phyloP scores from a whole-genome alignment of 1,140 invertebrate species.

The Brevipalpus yothersi region DNA sequence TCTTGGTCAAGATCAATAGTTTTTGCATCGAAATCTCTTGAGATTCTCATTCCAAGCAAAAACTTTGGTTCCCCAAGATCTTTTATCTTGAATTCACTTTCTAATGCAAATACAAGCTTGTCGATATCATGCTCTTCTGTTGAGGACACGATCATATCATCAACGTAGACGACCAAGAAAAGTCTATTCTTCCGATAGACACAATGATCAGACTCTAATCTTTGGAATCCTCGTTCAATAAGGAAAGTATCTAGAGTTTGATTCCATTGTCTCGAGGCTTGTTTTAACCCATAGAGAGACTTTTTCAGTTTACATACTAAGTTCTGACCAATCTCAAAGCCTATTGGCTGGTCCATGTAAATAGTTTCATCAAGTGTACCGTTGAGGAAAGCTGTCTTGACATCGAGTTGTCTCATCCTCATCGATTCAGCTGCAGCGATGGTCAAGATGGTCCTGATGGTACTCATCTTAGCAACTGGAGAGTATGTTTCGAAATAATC shows the following conservation, averaged over 20 bases:
- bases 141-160: too few relatives aligned
- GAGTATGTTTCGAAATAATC: conserved; percentile 9
- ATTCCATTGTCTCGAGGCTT: too few relatives aligned
- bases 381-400: conserved; percentile 16
- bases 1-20: not conserved
- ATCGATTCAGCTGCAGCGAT: not conserved
- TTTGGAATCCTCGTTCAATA: not conserved
- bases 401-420: conserved; percentile 1
- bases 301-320: not conserved
- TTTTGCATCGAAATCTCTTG: too few relatives aligned
- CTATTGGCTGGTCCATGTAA: not conserved
- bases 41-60: not conserved
- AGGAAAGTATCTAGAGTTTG: not conserved
- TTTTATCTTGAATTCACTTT: not conserved
- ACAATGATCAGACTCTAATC: not conserved
- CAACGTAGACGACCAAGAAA: not conserved
- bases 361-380: too few relatives aligned
- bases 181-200: not conserved
- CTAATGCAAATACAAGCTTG: too few relatives aligned
- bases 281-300: not conserved
- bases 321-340: not conserved
- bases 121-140: too few relatives aligned
- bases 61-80: not conserved
- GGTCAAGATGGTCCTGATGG: not conserved
- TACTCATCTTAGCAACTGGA: not conserved